Evolutionary conservation across 92 coral and sea anemone genomes (phyloP).

Genomic region (Meandrina meandrites): DNA sequence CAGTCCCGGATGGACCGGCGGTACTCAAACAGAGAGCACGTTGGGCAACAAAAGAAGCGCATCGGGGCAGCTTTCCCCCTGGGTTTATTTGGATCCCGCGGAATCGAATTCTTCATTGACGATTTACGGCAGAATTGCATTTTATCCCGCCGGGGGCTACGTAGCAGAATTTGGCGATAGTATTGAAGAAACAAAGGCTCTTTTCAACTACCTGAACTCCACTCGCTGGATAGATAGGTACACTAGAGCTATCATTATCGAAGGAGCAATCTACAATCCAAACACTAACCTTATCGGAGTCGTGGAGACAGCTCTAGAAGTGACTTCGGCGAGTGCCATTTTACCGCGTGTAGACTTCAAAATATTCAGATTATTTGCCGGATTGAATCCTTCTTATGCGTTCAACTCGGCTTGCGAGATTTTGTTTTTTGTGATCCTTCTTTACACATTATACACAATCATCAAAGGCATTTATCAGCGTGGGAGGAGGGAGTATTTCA

Average conservation of each 20-base stretch:
- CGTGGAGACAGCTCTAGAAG: slow-evolving; percentile 15
- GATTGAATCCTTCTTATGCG: slow-evolving; percentile 14
- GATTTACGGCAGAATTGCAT: slow-evolving; percentile 24
- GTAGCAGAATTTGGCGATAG: slow-evolving; percentile 36
- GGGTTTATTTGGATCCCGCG: slow-evolving; percentile 18
- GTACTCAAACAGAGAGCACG: neutral
- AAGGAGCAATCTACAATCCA: slow-evolving; percentile 38
- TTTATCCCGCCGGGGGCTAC: slow-evolving; percentile 30
- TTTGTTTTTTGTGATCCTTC: slow-evolving; percentile 28
- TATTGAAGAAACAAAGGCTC: slow-evolving; percentile 1
- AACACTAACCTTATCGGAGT: slow-evolving; percentile 29
- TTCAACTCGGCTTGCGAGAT: slow-evolving; percentile 42
- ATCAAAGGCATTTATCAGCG: slow-evolving; percentile 13
- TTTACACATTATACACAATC: slow-evolving; percentile 15
- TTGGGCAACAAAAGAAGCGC: neutral
- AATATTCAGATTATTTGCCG: slow-evolving; percentile 28
- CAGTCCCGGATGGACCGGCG: slow-evolving; percentile 37
- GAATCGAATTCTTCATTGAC: slow-evolving; percentile 31
- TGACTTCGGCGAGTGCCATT: slow-evolving; percentile 24
- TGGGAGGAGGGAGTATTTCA: slow-evolving; percentile 21
- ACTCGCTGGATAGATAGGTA: slow-evolving; percentile 29
- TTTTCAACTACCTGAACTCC: slow-evolving; percentile 10
- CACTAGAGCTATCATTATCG: slow-evolving; percentile 31
- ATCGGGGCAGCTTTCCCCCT: slow-evolving; percentile 29
- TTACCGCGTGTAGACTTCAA: slow-evolving; percentile 25